phyloP scores from a whole-genome alignment of 2,888 invertebrate genomes.

The Oligia latruncula region DNA sequence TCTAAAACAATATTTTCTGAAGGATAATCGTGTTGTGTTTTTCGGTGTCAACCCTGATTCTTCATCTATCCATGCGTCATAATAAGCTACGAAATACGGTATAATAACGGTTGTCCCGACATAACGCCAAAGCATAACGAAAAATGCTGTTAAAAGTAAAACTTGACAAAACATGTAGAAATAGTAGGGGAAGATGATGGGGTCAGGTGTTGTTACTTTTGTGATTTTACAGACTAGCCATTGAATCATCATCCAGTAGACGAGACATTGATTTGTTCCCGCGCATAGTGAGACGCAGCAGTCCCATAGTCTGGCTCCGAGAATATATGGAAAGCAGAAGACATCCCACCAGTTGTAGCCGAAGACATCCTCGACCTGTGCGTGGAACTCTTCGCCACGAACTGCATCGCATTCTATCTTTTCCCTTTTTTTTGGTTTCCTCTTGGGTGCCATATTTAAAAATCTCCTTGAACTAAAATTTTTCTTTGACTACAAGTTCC shows the following conservation, averaged over 20 bases:
- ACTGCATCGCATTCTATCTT: constrained; percentile 73
- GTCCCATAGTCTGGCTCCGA: constrained; percentile 79
- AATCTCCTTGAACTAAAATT: constrained; percentile 24
- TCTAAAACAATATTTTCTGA: constrained; percentile 83
- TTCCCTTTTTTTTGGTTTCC: constrained; percentile 53
- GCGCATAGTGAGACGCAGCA: constrained; percentile 78
- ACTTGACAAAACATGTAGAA: constrained; percentile 85
- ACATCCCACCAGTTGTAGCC: constrained; percentile 84
- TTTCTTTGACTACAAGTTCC: background rate
- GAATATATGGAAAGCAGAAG: constrained; percentile 83
- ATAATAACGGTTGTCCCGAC: constrained; percentile 76
- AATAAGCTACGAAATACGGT: constrained; percentile 76
- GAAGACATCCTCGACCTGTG: constrained; percentile 77
- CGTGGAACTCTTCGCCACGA: constrained; percentile 76
- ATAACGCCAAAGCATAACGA: constrained; percentile 76
- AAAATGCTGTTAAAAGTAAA: constrained; percentile 74
- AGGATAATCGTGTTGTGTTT: constrained; percentile 58
- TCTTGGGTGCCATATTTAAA: constrained; percentile 74
- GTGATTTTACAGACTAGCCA: constrained; percentile 84
- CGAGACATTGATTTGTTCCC: constrained; percentile 81
- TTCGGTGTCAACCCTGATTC: fast-evolving
- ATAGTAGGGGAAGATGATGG: constrained; percentile 84
- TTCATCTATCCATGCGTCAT: constrained; percentile 62
- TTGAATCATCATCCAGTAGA: constrained; percentile 84
- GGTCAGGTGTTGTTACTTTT: constrained; percentile 78